These are phyloP conservation scores for Caenorhabditis latens DNA, from an alignment of 1,140 invertebrate species.

Conservation along the genomic window DNA sequence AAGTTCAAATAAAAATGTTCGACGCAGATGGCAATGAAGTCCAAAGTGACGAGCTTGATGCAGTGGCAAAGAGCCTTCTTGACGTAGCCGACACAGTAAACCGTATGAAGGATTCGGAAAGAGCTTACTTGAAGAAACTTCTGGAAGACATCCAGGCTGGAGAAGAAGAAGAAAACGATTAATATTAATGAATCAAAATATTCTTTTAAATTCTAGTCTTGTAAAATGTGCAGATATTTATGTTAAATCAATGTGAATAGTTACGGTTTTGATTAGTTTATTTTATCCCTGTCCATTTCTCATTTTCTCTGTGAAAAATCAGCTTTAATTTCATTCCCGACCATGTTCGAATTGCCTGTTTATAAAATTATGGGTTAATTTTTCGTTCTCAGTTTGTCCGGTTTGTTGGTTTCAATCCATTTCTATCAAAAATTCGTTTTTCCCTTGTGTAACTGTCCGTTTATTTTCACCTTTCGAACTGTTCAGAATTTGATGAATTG, in stretches of 20 bases:
- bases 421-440: not conserved
- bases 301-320: not conserved
- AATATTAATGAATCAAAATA: not conserved
- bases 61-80: not conserved
- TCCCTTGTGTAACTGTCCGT: not conserved
- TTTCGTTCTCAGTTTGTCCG: not conserved
- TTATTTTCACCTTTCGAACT: not conserved
- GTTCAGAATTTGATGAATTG: constrained; percentile 18
- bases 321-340: constrained; percentile 19
- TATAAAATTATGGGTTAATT: constrained; percentile 10
- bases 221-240: not conserved
- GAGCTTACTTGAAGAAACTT: not conserved
- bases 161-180: not conserved
- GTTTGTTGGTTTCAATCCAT: not conserved
- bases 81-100: not conserved
- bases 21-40: constrained; percentile 15
- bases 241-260: not conserved
- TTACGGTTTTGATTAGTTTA: not conserved
- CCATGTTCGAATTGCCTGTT: not conserved
- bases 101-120: not conserved
- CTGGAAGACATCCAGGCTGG: not conserved
- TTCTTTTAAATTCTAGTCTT: not conserved
- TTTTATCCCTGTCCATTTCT: constrained; percentile 9
- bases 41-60: not conserved
- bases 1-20: constrained; percentile 34